Base-by-base conservation (phyloP, 2,113 vertebrate genomes). In the Ploceus nigricollis region DNA sequence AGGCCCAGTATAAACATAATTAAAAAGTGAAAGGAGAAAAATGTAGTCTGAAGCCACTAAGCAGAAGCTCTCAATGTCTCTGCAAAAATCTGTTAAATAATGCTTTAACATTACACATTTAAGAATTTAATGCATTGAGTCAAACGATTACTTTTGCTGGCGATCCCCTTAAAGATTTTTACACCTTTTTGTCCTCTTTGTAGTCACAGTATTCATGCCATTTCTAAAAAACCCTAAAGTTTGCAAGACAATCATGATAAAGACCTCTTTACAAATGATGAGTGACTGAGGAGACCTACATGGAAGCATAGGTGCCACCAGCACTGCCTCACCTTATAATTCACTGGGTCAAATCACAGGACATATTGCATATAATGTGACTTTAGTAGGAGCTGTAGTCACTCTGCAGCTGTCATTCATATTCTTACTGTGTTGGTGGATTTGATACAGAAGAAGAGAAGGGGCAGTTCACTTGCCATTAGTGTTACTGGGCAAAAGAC, bases 1-100 rank as follows among this genome's bases (percentile, higher is more conserved):
- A 87, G 44, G 35, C 57, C 76, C 91, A 93, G 33, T 83, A 78
- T 71, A 93, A 95, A 89, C 47, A 81, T 87, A 56, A 92, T 89
- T 86, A 68, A 86, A 78, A 92, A 90, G 35, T 58, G 56, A 71
- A 94, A 84, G 47, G 14, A 70, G 66, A 89, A 90, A 81, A 40
- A 50, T 21, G 25, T 33, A 39, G 50, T 54, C 53, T 13, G 47
- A 89, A 96, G 35, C 42, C 42, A 48, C 69, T 39, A 66, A 75
- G 81, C 60, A 95, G 87, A 73, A 95, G 42, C 44, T 84, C n/a
- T 90, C 37, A 11, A 5, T 42, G 31, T 78, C 37, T 86, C 50
- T 89, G 40, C 21, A 75, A 84, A 78, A 81, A 84, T 39, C 40
- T 35, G 6, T 66, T 50, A 56, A 83, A 81, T 25, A 42, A 15